These are phyloP conservation scores for Darevskia mixta DNA, from an alignment of 2,797 vertebrate genomes.

Conservation along the genomic window DNA sequence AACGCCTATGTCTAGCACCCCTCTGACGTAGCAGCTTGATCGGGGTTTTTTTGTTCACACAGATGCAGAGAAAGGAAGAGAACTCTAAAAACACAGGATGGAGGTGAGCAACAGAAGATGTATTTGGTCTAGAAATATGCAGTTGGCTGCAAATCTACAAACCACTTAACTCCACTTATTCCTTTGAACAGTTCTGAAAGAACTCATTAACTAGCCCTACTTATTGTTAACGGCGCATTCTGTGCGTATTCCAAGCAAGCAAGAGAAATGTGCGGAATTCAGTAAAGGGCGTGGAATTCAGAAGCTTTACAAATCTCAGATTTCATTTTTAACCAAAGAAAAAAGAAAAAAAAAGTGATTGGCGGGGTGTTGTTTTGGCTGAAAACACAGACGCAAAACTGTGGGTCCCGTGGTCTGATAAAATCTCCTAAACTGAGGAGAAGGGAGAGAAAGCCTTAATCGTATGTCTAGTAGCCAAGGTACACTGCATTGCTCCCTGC, in stretches of 20 bases:
- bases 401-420: neutral
- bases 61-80: conserved; percentile 54
- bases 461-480: neutral
- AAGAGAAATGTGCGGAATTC: neutral
- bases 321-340: neutral
- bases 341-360: neutral
- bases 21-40: conserved; percentile 63
- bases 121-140: neutral
- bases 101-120: neutral
- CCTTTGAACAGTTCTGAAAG: neutral
- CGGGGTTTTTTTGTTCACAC: conserved; percentile 61
- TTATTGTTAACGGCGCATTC: neutral
- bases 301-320: neutral
- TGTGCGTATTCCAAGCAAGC: neutral
- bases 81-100: conserved; percentile 48
- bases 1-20: conserved; percentile 57
- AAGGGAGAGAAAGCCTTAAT: neutral
- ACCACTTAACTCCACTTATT: neutral
- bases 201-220: neutral
- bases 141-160: neutral
- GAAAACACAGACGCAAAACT: neutral
- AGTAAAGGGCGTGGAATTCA: neutral
- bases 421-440: neutral
- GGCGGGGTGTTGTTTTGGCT: neutral
- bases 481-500: neutral